These are phyloP conservation scores for Zaprionus taronus DNA, from an alignment of 1,140 invertebrate species.

Conservation along the genomic window DNA sequence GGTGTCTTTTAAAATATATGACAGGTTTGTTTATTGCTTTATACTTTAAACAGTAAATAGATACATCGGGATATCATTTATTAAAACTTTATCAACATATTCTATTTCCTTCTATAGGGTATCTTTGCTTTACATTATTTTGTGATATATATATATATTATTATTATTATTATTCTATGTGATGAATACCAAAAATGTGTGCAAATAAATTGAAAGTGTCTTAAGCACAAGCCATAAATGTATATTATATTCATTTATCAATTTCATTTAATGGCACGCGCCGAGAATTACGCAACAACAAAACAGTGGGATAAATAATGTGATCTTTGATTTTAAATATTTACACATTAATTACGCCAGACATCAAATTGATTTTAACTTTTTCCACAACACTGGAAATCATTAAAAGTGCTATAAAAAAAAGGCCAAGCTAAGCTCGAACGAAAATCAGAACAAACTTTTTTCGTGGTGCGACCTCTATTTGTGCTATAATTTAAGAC, in stretches of 20 bases:
- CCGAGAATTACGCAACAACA: slow-evolving; percentile 1
- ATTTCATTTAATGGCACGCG: background rate
- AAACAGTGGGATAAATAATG: background rate
- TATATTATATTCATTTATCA: slow-evolving; percentile 6
- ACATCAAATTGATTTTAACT: slow-evolving; percentile 28
- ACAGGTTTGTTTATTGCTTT: too few relatives aligned
- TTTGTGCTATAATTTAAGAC: slow-evolving; percentile 52
- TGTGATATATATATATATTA: background rate
- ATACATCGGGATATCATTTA: background rate
- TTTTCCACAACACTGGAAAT: background rate
- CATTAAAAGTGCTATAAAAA: slow-evolving; percentile 2
- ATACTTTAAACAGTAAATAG: too few relatives aligned
- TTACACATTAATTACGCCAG: slow-evolving; percentile 24
- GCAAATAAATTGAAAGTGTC: background rate
- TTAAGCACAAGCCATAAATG: background rate
- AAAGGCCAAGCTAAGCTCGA: slow-evolving; percentile 9
- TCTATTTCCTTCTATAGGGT: background rate
- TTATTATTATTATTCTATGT: background rate
- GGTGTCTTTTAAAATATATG: background rate
- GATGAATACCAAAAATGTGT: background rate
- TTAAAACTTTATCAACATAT: background rate
- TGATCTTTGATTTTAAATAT: slow-evolving; percentile 4
- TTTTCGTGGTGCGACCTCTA: slow-evolving; percentile 1
- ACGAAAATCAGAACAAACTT: slow-evolving; percentile 21
- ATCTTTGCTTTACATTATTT: background rate